Base-by-base conservation (phyloP, 2,888 invertebrate genomes). In the Iselma pallidipennis region DNA sequence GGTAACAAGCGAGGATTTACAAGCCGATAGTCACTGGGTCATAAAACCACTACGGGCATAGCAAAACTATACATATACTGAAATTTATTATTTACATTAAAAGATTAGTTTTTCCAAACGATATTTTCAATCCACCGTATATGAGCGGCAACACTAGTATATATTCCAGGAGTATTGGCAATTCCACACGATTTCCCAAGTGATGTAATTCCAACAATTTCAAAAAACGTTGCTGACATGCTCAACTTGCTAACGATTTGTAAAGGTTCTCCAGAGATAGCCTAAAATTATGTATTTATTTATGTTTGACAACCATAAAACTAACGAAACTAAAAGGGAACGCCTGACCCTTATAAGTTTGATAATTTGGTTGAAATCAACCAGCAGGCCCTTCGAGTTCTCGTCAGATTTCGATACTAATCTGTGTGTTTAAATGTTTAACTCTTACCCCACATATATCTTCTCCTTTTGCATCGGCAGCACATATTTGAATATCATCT, bases 221-320 rank as follows among this genome's bases (percentile, higher is more conserved):
- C 66, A 83, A 82, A 76, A 84, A 78, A 62, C 87, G 88, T 45
- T 79, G 48, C n/a, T 5, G 14, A 72, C 63, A 0, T 75, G 70
- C 0, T 61, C 52, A 6, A 62, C 60, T 12, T 61, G 62, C 55
- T 76, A 76, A 54, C 72, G 76, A n/a, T 71, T 54, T 80, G 80
- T 16, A 89, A 77, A 1, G 89, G 88, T 9, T 88, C 88, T 10
- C 89, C 89, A 48, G 87, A 88, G 78, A 89, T 88, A 33, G 88
- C 88, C 87, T 87, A 74, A 71, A 62, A 73, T 53, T 25, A 60
- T 57, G 42, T 49, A 57, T 12, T 25, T 37, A 14, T 37, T 37
- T 37, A 6, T 37, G 14, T 6, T 29, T 52, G 16, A 33, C 5
- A 45, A 14, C 45, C 28, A 26, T 37, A 45, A 54, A 21, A 51